These are phyloP conservation scores for Muschampia staudingeri DNA, from an alignment of 2,888 invertebrate species.

Conservation along the genomic window DNA sequence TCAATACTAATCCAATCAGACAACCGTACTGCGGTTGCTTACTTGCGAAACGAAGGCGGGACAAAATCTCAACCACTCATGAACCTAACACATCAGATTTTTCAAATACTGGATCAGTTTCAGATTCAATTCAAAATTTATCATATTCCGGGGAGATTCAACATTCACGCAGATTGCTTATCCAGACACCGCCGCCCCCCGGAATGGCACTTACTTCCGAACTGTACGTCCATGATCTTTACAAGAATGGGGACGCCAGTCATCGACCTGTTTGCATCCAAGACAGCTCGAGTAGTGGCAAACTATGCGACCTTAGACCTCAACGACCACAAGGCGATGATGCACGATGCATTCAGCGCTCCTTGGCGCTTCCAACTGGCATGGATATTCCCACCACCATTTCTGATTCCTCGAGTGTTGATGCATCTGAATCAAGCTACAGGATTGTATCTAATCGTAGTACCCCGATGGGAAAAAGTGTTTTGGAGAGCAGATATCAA, in stretches of 20 bases:
- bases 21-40: slow-evolving; percentile 53
- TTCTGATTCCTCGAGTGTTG: slow-evolving; percentile 65
- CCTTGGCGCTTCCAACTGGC: slow-evolving; percentile 60
- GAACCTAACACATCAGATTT: slow-evolving; percentile 42
- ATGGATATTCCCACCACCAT: slow-evolving; percentile 68
- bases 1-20: slow-evolving; percentile 52
- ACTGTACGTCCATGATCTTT: slow-evolving; percentile 10
- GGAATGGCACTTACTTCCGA: slow-evolving; percentile 51
- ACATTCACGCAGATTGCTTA: slow-evolving; percentile 49
- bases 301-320: slow-evolving; percentile 27
- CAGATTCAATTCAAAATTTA: slow-evolving; percentile 39
- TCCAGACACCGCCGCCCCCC: slow-evolving; percentile 34
- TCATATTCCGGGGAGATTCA: slow-evolving; percentile 52
- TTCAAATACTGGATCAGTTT: slow-evolving; percentile 25
- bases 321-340: slow-evolving; percentile 19
- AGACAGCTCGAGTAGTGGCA: slow-evolving; percentile 25
- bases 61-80: slow-evolving; percentile 42
- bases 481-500: slow-evolving; percentile 56
- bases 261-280: slow-evolving; percentile 36
- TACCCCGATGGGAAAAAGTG: slow-evolving; percentile 59
- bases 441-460: slow-evolving; percentile 62
- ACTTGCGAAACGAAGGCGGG: slow-evolving; percentile 56
- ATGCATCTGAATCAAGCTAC: slow-evolving; percentile 59
- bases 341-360: slow-evolving; percentile 49
- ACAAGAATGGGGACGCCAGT: slow-evolving; percentile 33